phyloP scores from a whole-genome alignment of 2,113 vertebrate species.

The Bostrychus sinensis region DNA sequence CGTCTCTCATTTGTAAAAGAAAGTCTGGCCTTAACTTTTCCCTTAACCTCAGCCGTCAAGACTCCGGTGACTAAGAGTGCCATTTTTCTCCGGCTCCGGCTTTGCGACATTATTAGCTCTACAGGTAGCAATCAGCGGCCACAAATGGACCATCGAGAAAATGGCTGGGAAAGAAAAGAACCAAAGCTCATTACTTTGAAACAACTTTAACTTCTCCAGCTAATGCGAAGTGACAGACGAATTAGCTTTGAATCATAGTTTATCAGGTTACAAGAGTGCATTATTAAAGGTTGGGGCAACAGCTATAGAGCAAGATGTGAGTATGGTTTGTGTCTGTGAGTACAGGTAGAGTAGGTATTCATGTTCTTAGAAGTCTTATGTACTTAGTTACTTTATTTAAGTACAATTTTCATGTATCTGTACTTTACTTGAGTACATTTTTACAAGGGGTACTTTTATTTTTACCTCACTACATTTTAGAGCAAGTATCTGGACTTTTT shows the following conservation, averaged over 20 bases:
- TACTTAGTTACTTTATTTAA: too few species aligned
- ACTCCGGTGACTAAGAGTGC: not conserved
- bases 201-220: conserved; percentile 3
- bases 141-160: not conserved
- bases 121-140: conserved; percentile 17
- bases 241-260: conserved; percentile 15
- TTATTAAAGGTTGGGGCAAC: not conserved
- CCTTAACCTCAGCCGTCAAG: not conserved
- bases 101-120: conserved; percentile 6
- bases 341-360: not conserved
- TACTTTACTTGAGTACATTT: too few species aligned
- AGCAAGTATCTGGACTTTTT: too few species aligned
- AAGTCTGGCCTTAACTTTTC: conserved; percentile 8
- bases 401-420: too few species aligned
- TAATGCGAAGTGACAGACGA: conserved; percentile 11
- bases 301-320: not conserved
- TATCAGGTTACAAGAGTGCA: not conserved
- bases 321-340: not conserved
- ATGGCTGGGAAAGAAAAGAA: not conserved
- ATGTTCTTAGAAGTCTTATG: too few species aligned
- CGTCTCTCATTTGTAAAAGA: not conserved
- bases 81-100: not conserved
- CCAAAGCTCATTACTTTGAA: conserved; percentile 6
- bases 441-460: too few species aligned
- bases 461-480: too few species aligned